Evolutionary conservation across 1,140 invertebrate genomes (phyloP), one percentile per base, ranked within the genome.

Genomic region (Diabrotica virgifera): DNA sequence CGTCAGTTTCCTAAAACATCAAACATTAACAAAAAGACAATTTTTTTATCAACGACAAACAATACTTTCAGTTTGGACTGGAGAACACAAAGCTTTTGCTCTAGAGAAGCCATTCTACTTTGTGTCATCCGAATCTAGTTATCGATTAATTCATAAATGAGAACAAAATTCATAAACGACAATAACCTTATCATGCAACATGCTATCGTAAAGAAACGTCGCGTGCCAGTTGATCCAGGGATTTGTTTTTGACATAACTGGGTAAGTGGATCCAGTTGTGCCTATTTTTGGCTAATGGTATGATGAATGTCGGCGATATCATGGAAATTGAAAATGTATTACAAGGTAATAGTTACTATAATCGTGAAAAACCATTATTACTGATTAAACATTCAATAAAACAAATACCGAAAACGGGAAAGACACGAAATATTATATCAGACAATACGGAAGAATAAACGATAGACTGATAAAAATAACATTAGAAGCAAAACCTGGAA

Each of bases 61-160:
- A 46, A 57, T 72, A 72, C 72, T 65, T 74, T 74, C 7, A 74
- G 64, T 67, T 74, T 74, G 59, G 72, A 64, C 54, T 65, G 65
- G 13, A 74, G 53, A 9, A 71, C 67, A 59, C 58, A 66, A 35
- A 74, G 65, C 58, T 70, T 74, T 50, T 74, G 68, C 62, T 74
- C 72, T 13, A 70, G 62, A 40, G 65, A 69, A 63, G 69, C 60
- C 69, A 70, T 68, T 65, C 52, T 60, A 54, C 52, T 51, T 70
- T 70, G 70, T 74, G 72, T 72, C 72, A 69, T 72, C 64, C 38
- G 53, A 11, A 54, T 53, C 56, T 64, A 62, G 24, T 57, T 69
- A 74, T 74, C 65, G 72, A 74, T 74, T 74, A 70, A 70, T 71
- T 68, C 67, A 64, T 66, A 73, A 74, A 72, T 70, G 62, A 70